Percentiles rank a stretch among this genome's conserved stretches.
Conservation (phyloP, 1,140 invertebrate species). For the Asobara japonica region DNA sequence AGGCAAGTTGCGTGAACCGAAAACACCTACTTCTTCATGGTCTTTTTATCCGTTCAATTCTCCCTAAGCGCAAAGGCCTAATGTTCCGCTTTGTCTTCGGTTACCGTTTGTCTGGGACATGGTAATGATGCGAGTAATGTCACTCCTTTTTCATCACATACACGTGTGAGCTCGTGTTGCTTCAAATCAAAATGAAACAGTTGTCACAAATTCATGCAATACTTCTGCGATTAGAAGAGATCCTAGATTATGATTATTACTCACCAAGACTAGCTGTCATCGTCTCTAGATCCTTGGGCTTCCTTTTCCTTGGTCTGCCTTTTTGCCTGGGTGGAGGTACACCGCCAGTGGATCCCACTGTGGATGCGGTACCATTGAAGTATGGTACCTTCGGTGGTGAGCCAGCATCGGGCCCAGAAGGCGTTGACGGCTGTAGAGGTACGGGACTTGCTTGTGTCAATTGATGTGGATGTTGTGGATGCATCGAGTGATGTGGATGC, state of each 20-base stretch:
- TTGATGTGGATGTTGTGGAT: conserved; percentile 61
- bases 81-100: conserved; percentile 37
- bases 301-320: conserved; percentile 90
- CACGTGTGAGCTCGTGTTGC: conserved; percentile 22
- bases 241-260: too few species aligned
- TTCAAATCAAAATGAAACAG: neutral
- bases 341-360: conserved; percentile 59
- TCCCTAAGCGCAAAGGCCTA: neutral
- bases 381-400: conserved; percentile 70
- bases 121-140: conserved; percentile 39
- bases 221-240: too few species aligned
- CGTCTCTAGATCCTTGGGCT: conserved; percentile 85
- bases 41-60: conserved; percentile 6
- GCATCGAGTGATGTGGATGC: conserved; percentile 64
- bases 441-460: conserved; percentile 61
- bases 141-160: conserved; percentile 29
- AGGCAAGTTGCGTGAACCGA: conserved; percentile 21
- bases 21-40: conserved; percentile 33
- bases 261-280: conserved; percentile 86
- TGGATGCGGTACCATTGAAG: conserved; percentile 78
- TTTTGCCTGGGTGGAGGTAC: conserved; percentile 82
- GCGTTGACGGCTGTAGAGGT: conserved; percentile 58
- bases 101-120: conserved; percentile 32
- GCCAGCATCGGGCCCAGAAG: conserved; percentile 49
- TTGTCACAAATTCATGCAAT: neutral